These are phyloP conservation scores for Struthidea cinerea DNA, from an alignment of 2,113 vertebrate species.

Conservation along the genomic window DNA sequence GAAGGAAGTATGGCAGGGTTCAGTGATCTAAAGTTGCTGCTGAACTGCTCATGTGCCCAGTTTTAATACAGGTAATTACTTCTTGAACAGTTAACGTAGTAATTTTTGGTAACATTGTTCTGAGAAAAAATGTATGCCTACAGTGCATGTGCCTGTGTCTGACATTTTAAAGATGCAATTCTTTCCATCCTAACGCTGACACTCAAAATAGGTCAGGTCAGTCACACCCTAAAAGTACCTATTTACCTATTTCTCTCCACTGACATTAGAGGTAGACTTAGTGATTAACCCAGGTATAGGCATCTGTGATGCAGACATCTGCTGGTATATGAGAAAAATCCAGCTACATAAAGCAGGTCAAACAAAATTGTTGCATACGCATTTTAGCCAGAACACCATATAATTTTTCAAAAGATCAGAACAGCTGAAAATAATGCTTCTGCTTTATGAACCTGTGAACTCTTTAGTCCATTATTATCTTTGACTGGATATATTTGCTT, in stretches of 20 bases:
- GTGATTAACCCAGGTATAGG: neutral
- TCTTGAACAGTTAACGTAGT: neutral
- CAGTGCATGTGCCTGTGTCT: neutral
- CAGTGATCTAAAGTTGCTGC: neutral
- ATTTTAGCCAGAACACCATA: neutral
- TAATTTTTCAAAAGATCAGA: neutral
- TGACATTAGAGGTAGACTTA: neutral
- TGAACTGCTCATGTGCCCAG: neutral
- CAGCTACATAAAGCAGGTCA: neutral
- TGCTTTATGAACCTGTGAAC: neutral
- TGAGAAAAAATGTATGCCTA: neutral
- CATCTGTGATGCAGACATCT: neutral
- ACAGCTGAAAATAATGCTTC: neutral
- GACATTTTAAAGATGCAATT: neutral
- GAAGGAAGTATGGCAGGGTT: neutral
- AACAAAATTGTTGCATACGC: neutral
- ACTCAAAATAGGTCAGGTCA: neutral
- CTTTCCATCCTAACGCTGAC: neutral
- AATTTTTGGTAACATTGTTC: neutral
- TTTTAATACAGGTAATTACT: neutral
- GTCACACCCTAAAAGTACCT: neutral
- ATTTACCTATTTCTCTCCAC: neutral
- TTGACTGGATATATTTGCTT: neutral
- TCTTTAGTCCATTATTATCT: neutral
- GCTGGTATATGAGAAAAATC: neutral